phyloP scores from a whole-genome alignment of 2,888 invertebrate genomes.

The Aspidiotus rigidus region DNA sequence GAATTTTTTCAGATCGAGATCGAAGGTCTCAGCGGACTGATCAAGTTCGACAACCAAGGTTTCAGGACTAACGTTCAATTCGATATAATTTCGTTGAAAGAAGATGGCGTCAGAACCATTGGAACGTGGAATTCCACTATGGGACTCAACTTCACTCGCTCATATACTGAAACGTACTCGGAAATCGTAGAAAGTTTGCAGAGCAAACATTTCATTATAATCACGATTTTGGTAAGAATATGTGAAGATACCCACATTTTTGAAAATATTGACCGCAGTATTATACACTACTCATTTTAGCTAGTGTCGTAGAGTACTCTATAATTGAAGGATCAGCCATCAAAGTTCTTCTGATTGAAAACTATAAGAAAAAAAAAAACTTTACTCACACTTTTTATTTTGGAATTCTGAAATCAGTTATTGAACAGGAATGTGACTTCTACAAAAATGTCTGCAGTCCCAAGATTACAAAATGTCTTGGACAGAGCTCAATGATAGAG shows the following conservation, averaged over 20 bases:
- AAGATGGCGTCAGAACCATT: constrained; percentile 72
- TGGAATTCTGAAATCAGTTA: no score
- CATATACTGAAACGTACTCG: constrained; percentile 73
- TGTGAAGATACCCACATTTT: not conserved
- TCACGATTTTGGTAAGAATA: constrained; percentile 73
- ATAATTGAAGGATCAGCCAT: no score
- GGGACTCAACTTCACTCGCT: constrained; percentile 78
- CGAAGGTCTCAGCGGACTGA: constrained; percentile 83
- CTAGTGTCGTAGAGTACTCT: no score
- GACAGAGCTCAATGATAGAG: no score
- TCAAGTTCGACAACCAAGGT: constrained; percentile 89
- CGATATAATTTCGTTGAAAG: constrained; percentile 81
- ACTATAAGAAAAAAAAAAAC: no score
- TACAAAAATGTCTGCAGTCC: no score
- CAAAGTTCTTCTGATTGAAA: no score
- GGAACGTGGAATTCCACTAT: constrained; percentile 83
- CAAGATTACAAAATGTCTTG: no score
- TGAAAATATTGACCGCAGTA: no score
- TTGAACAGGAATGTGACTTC: no score
- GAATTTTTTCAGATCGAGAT: constrained; percentile 63
- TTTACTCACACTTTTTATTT: no score
- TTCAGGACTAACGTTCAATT: constrained; percentile 83
- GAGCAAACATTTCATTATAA: constrained; percentile 84
- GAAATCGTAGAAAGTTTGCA: constrained; percentile 82
- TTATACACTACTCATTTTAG: no score